Evolutionary conservation across 2,113 vertebrate genomes (phyloP).

Genomic region (Rafetus swinhoei): DNA sequence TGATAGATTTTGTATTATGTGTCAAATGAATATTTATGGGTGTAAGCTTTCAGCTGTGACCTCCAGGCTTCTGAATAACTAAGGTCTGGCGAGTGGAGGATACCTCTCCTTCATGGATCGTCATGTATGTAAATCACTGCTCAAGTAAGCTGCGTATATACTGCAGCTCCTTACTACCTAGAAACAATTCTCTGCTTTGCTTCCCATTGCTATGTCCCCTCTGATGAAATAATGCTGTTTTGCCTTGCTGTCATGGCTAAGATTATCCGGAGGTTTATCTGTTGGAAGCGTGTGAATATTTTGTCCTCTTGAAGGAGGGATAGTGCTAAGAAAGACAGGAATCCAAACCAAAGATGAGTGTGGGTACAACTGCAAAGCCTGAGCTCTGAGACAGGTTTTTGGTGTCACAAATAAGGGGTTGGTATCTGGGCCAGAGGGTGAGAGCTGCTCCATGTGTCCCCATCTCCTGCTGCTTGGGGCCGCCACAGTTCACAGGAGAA

Average conservation of each 20-base stretch:
- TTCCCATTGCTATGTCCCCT: not conserved
- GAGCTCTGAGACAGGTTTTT: constrained; percentile 51
- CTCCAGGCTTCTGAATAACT: constrained; percentile 69
- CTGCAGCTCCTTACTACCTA: constrained; percentile 21
- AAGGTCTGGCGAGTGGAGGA: constrained; percentile 62
- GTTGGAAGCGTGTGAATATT: constrained; percentile 9
- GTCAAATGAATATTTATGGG: constrained; percentile 42
- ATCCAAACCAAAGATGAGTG: not conserved
- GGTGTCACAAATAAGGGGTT: constrained; percentile 36
- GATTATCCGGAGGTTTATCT: not conserved
- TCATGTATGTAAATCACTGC: constrained; percentile 61
- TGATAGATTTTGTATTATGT: constrained; percentile 38
- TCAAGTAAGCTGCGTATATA: constrained; percentile 50
- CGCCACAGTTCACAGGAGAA: constrained; percentile 72
- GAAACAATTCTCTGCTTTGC: constrained; percentile 15
- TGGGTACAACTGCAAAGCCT: not conserved
- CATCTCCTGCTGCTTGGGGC: constrained; percentile 76
- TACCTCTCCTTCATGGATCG: constrained; percentile 63
- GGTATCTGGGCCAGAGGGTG: constrained; percentile 79
- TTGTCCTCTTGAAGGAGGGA: not conserved
- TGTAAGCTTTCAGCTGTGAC: constrained; percentile 56
- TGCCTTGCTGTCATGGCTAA: not conserved
- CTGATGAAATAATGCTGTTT: not conserved
- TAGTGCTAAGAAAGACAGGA: constrained; percentile 55
- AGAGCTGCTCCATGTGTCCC: constrained; percentile 80